These are phyloP conservation scores for Dascillus cervinus DNA, from an alignment of 2,888 invertebrate species.

Conservation along the genomic window DNA sequence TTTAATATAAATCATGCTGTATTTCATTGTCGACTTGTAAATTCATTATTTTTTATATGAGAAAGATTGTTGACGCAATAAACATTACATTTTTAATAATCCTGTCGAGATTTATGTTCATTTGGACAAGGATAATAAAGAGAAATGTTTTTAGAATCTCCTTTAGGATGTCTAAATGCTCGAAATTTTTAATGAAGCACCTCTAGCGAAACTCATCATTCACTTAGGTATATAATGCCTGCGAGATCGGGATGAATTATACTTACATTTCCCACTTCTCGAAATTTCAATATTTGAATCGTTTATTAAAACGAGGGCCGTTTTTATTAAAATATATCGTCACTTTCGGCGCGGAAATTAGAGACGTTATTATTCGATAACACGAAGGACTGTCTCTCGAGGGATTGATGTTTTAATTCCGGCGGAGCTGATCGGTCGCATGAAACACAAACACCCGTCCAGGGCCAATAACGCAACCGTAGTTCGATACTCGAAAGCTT, in stretches of 20 bases:
- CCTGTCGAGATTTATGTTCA: no score
- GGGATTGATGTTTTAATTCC: conserved; percentile 26
- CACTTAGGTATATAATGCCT: conserved; percentile 10
- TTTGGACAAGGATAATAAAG: no score
- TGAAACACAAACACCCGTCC: conserved; percentile 21
- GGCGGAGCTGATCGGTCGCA: conserved; percentile 18
- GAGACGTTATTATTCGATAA: conserved; percentile 25
- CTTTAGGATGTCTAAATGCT: no score
- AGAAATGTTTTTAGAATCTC: no score
- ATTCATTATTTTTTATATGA: no score
- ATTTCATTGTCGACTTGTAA: no score
- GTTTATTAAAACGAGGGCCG: conserved; percentile 17
- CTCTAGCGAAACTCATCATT: conserved; percentile 9
- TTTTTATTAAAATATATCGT: conserved; percentile 17
- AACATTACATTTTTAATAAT: no score
- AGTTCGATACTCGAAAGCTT: conserved; percentile 21
- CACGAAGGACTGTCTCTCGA: conserved; percentile 22
- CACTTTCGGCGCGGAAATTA: conserved; percentile 20
- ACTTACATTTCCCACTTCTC: conserved; percentile 11
- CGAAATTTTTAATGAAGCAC: conserved; percentile 13
- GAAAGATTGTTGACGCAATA: no score
- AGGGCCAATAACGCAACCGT: conserved; percentile 20
- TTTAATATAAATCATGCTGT: no score
- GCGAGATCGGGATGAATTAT: conserved; percentile 13
- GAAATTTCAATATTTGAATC: conserved; percentile 17